A percentile compares a stretch with the other conserved stretches of the same genome.
Evolutionary conservation across 2,797 vertebrate species (phyloP).

Genomic region (Miichthys miiuy): DNA sequence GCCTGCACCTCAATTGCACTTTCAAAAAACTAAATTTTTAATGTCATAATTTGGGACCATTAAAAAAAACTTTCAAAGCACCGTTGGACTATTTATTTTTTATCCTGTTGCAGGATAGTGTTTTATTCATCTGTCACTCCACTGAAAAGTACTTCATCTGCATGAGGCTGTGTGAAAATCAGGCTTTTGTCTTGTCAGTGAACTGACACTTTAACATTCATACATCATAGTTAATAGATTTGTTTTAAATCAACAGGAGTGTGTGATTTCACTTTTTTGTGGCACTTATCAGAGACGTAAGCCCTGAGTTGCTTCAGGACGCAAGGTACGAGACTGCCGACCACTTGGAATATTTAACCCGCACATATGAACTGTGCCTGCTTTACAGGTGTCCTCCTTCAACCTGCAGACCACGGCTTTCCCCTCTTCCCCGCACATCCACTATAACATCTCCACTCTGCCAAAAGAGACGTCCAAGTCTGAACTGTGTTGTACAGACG

Average conservation of each 20-base stretch:
- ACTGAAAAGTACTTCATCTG: neutral
- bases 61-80: neutral
- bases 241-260: neutral
- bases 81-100: neutral
- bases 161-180: neutral
- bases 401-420: conserved; percentile 20
- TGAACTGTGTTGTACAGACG: conserved; percentile 69
- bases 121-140: neutral
- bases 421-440: neutral
- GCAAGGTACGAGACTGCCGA: neutral
- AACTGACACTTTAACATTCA: conserved; percentile 10
- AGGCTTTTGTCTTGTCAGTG: neutral
- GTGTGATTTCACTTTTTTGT: neutral
- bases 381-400: conserved; percentile 15
- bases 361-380: conserved; percentile 43
- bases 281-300: neutral
- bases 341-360: conserved; percentile 35
- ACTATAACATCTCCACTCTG: conserved; percentile 57
- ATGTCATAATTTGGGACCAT: neutral
- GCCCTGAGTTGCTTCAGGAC: too few relatives aligned
- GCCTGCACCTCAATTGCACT: neutral
- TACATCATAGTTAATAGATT: neutral
- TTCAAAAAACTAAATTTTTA: neutral
- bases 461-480: conserved; percentile 65
- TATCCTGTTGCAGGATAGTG: neutral